A percentile compares a stretch with the other conserved stretches of the same genome.
Conservation (phyloP, 1,140 invertebrate genomes). For the Holotrichia oblita region DNA sequence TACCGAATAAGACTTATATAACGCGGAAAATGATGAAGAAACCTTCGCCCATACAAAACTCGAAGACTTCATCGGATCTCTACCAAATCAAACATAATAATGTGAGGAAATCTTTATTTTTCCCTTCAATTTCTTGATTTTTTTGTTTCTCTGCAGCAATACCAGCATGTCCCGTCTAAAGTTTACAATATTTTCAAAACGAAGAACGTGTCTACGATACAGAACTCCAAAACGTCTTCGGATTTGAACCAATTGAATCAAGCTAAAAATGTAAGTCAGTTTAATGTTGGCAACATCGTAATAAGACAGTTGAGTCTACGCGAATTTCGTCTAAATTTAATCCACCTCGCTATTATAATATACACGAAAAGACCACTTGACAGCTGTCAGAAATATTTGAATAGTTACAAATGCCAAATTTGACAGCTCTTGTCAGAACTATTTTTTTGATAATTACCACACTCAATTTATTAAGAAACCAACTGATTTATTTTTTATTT, state of each 20-base stretch:
- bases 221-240: neutral
- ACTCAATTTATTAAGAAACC: too few species aligned
- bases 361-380: too few species aligned
- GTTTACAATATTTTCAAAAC: neutral
- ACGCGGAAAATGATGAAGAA: neutral
- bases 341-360: too few species aligned
- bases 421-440: too few species aligned
- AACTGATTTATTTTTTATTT: too few species aligned
- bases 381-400: too few species aligned
- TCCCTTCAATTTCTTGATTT: neutral
- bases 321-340: too few species aligned
- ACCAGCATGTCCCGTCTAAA: neutral
- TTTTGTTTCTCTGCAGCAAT: neutral
- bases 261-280: neutral
- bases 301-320: too few species aligned
- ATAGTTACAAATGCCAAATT: too few species aligned
- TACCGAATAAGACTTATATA: too few species aligned
- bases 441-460: too few species aligned
- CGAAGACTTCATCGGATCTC: neutral
- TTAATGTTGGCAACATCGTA: too few species aligned
- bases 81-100: neutral
- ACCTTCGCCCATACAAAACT: neutral
- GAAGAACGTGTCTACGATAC: neutral
- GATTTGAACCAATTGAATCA: neutral
- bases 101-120: neutral